These are phyloP conservation scores for Prosapia bicincta DNA, from an alignment of 2,888 invertebrate species.

Conservation along the genomic window DNA sequence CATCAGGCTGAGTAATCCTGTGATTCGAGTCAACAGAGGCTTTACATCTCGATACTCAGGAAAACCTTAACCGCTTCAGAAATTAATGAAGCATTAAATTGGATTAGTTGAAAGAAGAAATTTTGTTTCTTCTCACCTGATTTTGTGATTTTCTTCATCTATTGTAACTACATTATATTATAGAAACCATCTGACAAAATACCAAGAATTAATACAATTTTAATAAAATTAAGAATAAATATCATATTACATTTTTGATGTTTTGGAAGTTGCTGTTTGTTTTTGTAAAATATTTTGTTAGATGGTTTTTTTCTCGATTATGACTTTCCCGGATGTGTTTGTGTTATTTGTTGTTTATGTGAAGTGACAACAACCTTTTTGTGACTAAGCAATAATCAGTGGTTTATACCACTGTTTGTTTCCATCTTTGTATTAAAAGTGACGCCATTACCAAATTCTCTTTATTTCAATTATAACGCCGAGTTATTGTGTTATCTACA, in stretches of 20 bases:
- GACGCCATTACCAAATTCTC: background rate
- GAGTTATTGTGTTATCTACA: constrained; percentile 3
- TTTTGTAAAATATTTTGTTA: background rate
- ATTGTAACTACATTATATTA: no score
- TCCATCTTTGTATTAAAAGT: background rate
- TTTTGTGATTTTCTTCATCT: no score
- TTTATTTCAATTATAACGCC: background rate
- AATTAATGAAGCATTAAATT: background rate
- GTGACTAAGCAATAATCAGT: constrained; percentile 6
- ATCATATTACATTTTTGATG: background rate
- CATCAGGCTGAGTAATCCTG: background rate
- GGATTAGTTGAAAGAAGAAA: background rate
- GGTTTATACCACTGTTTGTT: background rate
- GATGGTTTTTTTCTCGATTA: background rate
- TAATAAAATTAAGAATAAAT: background rate
- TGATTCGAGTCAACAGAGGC: background rate
- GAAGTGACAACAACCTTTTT: background rate
- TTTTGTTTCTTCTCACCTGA: background rate
- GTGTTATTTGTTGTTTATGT: background rate
- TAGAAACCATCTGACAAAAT: background rate
- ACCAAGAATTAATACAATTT: background rate
- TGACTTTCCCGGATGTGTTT: background rate
- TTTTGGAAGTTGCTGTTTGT: background rate
- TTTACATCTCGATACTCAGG: background rate
- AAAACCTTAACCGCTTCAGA: background rate